Conservation (phyloP, 2,888 invertebrate genomes). For the Lomographa bimaculata region DNA sequence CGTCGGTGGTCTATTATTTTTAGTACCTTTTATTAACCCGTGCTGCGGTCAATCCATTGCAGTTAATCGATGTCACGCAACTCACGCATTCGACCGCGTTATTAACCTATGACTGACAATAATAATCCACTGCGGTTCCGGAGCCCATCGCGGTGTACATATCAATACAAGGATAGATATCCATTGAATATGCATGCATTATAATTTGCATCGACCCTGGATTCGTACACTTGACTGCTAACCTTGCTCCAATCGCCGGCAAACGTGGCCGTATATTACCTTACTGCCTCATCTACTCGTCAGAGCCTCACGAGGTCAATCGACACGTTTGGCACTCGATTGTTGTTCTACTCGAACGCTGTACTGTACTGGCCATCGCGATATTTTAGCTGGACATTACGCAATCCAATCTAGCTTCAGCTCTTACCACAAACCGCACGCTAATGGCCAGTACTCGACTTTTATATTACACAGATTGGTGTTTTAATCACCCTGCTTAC, state of each 20-base stretch:
- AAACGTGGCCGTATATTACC: conserved; percentile 50
- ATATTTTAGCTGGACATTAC: conserved; percentile 38
- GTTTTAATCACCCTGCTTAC: conserved; percentile 38
- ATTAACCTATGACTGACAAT: conserved; percentile 34
- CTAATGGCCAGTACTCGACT: conserved; percentile 21
- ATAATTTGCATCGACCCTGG: conserved; percentile 53
- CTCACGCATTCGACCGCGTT: conserved; percentile 55
- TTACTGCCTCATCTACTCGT: conserved; percentile 58
- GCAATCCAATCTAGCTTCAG: conserved; percentile 37
- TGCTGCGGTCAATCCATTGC: conserved; percentile 49
- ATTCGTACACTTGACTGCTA: conserved; percentile 55
- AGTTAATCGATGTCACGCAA: conserved; percentile 59
- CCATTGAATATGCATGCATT: conserved; percentile 44
- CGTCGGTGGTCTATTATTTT: conserved; percentile 42
- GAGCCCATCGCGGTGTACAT: not conserved
- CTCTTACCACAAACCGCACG: conserved; percentile 29
- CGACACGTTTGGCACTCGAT: conserved; percentile 50
- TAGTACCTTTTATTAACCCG: conserved; percentile 44
- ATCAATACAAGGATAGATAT: conserved; percentile 25
- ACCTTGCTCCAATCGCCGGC: conserved; percentile 60
- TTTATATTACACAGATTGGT: conserved; percentile 28
- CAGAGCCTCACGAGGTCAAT: conserved; percentile 56
- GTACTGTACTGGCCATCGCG: not conserved
- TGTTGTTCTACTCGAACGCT: conserved; percentile 45
- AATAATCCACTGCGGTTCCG: conserved; percentile 2